Conservation (phyloP, 30 jellyfish, hydroid and myxozoan genomes). For the Hydra vulgaris region DNA sequence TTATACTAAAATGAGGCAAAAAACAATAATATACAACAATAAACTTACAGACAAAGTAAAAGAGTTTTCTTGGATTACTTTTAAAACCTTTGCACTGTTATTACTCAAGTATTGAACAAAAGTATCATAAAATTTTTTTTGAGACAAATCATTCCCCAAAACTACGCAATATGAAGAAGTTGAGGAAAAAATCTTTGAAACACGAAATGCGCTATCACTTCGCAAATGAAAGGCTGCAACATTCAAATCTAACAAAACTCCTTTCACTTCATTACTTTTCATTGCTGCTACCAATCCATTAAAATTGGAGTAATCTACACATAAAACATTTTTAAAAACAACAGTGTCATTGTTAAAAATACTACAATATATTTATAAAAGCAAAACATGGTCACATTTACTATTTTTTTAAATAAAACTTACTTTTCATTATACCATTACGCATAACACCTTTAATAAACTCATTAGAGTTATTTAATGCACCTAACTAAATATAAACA, state of each 20-base stretch:
- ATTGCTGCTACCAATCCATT: constrained; percentile 40
- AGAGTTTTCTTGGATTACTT: constrained; percentile 45
- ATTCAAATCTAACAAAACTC: constrained; percentile 56
- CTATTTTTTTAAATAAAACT: neutral
- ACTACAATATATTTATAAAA: neutral
- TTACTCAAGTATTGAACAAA: constrained; percentile 44
- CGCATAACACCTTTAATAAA: constrained; percentile 55
- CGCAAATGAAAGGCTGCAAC: constrained; percentile 72
- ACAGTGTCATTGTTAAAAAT: too few species aligned
- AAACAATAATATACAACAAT: neutral
- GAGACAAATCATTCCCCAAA: constrained; percentile 35
- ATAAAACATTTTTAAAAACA: neutral
- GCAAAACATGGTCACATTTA: neutral
- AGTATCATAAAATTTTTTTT: neutral
- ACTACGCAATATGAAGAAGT: constrained; percentile 65
- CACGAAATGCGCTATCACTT: constrained; percentile 38
- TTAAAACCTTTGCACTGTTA: constrained; percentile 46
- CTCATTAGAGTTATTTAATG: constrained; percentile 59
- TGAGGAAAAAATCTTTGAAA: constrained; percentile 45
- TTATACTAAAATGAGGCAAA: neutral
- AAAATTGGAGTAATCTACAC: constrained; percentile 29
- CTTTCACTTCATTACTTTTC: constrained; percentile 36
- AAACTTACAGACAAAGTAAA: constrained; percentile 42
- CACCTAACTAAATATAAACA: constrained; percentile 50
- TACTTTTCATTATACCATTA: constrained; percentile 66